Evolutionary conservation across 2,888 invertebrate species (phyloP).

Genomic region (Diaprepes abbreviatus): DNA sequence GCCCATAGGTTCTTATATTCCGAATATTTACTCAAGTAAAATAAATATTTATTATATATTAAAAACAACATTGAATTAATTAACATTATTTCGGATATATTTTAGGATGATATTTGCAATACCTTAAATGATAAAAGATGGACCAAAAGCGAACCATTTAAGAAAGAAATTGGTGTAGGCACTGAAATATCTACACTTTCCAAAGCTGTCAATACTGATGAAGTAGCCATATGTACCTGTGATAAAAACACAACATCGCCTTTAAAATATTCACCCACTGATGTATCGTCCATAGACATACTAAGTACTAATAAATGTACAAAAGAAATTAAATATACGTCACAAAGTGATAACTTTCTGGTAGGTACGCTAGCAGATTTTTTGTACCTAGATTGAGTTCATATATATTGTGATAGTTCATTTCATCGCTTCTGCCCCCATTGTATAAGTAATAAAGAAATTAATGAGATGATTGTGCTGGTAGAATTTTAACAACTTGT

Average conservation of each 20-base stretch:
- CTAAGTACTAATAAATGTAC: not conserved
- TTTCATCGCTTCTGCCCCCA: too few relatives aligned
- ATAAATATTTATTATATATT: too few relatives aligned
- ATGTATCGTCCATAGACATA: not conserved
- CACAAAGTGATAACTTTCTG: constrained; percentile 6
- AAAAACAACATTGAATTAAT: too few relatives aligned
- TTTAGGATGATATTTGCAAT: constrained; percentile 16
- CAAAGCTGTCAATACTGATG: not conserved
- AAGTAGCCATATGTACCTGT: not conserved
- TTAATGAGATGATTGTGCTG: too few relatives aligned
- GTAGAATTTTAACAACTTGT: too few relatives aligned
- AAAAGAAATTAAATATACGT: not conserved
- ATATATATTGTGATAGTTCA: too few relatives aligned
- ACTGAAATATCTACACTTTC: not conserved
- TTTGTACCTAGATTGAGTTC: too few relatives aligned
- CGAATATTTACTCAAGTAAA: too few relatives aligned
- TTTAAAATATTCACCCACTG: not conserved
- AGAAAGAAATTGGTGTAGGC: not conserved
- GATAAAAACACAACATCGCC: not conserved
- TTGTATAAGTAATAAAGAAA: too few relatives aligned
- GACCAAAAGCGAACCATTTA: not conserved
- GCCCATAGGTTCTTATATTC: too few relatives aligned
- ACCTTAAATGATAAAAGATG: not conserved
- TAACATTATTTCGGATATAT: not conserved
- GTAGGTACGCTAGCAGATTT: not conserved